These are phyloP conservation scores for Pachypsylla venusta DNA, from an alignment of 1,140 invertebrate genomes.

Conservation along the genomic window DNA sequence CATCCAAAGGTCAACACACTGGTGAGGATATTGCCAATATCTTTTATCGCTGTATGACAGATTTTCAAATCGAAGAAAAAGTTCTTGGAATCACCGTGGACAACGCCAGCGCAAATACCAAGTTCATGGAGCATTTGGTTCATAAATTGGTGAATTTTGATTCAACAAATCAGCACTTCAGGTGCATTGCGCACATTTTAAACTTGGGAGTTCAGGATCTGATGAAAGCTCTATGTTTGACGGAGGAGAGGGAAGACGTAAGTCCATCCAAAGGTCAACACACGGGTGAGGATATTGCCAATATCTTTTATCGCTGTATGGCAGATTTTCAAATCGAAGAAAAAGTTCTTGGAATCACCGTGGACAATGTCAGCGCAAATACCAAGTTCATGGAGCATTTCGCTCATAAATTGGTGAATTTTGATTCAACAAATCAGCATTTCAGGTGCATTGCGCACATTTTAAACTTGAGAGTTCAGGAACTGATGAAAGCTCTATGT, in stretches of 20 bases:
- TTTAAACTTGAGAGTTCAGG: constrained; percentile 23
- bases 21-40: too few species aligned
- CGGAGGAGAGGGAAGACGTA: background rate
- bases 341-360: background rate
- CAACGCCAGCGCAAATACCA: constrained; percentile 18
- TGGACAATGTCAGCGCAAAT: background rate
- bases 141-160: constrained; percentile 16
- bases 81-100: constrained; percentile 17
- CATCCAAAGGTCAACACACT: background rate
- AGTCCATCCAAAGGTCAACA: background rate
- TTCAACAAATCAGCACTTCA: constrained; percentile 23
- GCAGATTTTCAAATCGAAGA: too few species aligned
- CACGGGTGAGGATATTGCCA: background rate
- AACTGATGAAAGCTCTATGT: constrained; percentile 19
- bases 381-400: too few species aligned
- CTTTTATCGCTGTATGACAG: too few species aligned
- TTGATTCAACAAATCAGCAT: constrained; percentile 23
- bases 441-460: constrained; percentile 24
- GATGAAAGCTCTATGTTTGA: constrained; percentile 15
- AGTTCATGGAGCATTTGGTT: too few species aligned
- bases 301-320: too few species aligned
- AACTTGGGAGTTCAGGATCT: constrained; percentile 24
- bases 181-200: constrained; percentile 23
- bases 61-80: too few species aligned
- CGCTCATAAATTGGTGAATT: background rate